These are phyloP conservation scores for Enteromius argenteus DNA, from an alignment of 2,797 vertebrate species.

Conservation along the genomic window DNA sequence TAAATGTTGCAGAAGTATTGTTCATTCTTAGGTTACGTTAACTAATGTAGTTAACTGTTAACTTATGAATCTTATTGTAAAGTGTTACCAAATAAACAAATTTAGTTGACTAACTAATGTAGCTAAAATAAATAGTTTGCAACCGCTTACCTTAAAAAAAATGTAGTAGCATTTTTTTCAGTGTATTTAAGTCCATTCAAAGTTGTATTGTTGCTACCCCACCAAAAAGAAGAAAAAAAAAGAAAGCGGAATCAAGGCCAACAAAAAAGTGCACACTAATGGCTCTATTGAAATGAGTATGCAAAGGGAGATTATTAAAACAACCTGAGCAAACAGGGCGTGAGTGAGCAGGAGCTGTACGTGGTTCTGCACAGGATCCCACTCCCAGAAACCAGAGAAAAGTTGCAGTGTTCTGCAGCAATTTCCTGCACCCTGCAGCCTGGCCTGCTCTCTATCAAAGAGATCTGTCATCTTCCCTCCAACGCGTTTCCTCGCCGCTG, in stretches of 20 bases:
- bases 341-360: constrained; percentile 49
- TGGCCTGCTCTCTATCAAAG: constrained; percentile 61
- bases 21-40: too few relatives aligned
- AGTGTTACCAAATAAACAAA: too few relatives aligned
- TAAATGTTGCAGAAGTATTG: too few relatives aligned
- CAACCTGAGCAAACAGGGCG: constrained; percentile 53
- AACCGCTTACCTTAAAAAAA: too few relatives aligned
- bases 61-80: too few relatives aligned
- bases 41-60: too few relatives aligned
- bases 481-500: constrained; percentile 45
- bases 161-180: too few relatives aligned
- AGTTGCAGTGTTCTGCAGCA: constrained; percentile 63
- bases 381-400: constrained; percentile 51
- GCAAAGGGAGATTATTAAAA: constrained; percentile 67
- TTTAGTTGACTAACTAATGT: too few relatives aligned
- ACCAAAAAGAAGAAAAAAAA: background rate
- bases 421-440: constrained; percentile 64
- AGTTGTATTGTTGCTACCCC: background rate
- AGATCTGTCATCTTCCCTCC: constrained; percentile 54
- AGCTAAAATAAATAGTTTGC: too few relatives aligned
- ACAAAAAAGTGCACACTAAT: background rate
- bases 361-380: constrained; percentile 61
- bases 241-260: background rate
- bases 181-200: background rate
- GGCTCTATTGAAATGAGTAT: constrained; percentile 29